Evolutionary conservation across 2,113 vertebrate genomes (phyloP).

Genomic region (Micronycteris hirsuta): DNA sequence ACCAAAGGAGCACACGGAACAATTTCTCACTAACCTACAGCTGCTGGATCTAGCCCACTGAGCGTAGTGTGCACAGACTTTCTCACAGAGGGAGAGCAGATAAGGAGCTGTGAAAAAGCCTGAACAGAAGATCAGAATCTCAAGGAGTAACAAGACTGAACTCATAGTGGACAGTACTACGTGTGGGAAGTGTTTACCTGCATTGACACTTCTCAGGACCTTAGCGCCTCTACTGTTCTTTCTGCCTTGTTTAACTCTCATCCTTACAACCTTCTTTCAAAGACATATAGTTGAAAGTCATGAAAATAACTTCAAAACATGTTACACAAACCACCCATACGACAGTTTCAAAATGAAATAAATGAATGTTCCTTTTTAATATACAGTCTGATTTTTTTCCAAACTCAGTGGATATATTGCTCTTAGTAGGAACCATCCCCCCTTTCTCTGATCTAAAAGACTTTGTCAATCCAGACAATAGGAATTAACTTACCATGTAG

Average conservation of each 20-base stretch:
- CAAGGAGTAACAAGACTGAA: not conserved
- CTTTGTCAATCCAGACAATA: conserved; percentile 9
- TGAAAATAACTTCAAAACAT: not conserved
- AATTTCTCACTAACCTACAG: not conserved
- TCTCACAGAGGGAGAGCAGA: not conserved
- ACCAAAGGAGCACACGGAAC: not conserved
- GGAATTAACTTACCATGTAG: conserved; percentile 4
- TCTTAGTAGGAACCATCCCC: not conserved
- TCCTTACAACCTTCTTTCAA: not conserved
- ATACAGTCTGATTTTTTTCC: not conserved
- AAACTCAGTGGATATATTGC: not conserved
- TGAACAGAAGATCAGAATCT: not conserved
- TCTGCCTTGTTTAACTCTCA: not conserved
- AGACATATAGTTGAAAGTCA: not conserved
- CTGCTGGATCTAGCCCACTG: not conserved
- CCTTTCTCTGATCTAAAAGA: not conserved
- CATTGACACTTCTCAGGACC: not conserved
- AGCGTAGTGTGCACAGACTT: not conserved
- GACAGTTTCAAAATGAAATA: conserved; percentile 23
- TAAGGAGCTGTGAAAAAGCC: not conserved
- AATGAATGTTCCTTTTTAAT: not conserved
- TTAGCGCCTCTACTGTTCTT: not conserved
- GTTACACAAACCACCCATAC: not conserved
- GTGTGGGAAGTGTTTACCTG: not conserved
- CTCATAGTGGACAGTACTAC: too few relatives aligned